phyloP scores from a whole-genome alignment of 2,797 vertebrate species.

The Trachops cirrhosus region DNA sequence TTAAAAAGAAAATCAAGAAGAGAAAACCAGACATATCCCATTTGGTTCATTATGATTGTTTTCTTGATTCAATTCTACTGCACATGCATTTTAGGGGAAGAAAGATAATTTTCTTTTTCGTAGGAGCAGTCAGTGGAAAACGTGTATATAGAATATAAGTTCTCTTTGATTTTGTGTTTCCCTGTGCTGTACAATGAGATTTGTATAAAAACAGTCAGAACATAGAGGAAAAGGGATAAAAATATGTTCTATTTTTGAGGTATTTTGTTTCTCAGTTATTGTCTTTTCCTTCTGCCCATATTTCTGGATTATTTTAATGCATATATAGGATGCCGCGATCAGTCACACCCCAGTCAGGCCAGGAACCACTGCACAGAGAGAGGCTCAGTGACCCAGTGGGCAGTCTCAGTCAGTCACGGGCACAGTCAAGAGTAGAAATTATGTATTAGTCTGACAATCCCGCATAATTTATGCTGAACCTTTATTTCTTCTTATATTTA shows the following conservation, averaged over 20 bases:
- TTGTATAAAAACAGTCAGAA: neutral
- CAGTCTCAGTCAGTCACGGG: neutral
- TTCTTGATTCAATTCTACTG: neutral
- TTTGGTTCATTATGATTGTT: neutral
- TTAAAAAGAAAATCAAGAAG: neutral
- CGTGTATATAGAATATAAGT: neutral
- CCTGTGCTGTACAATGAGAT: neutral
- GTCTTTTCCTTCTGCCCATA: neutral
- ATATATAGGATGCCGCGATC: neutral
- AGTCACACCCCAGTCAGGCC: neutral
- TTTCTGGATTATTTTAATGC: neutral
- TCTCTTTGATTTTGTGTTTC: neutral
- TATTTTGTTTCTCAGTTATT: neutral
- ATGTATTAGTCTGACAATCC: neutral
- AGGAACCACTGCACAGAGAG: accelerated
- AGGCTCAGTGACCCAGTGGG: neutral
- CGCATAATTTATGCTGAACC: neutral
- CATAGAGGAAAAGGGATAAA: neutral
- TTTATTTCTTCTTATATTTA: neutral
- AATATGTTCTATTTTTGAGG: neutral
- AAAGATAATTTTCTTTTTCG: neutral
- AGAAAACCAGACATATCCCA: neutral
- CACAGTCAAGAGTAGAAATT: neutral
- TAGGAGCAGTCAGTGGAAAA: neutral
- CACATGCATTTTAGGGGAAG: neutral